Evolutionary conservation across 2,113 vertebrate species (phyloP), one percentile per base, ranked within the genome.

Genomic region (Trematocara variabile): DNA sequence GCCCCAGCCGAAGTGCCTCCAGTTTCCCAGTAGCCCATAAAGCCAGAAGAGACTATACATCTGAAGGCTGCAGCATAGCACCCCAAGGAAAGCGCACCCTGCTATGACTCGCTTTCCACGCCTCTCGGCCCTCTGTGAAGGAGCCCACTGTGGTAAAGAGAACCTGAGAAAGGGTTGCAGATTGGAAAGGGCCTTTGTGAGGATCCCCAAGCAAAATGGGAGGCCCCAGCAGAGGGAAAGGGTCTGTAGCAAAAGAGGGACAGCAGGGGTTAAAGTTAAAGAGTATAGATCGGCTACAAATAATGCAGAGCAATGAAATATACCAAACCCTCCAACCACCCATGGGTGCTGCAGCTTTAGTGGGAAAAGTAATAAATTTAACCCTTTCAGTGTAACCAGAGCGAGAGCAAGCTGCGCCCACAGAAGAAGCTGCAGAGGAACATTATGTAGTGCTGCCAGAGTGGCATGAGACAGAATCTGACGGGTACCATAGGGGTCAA

Each of bases 31-130:
- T 10, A 96, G 84, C 0, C 95, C 97, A n/a, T 97, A 96, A 79
- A 98, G 93, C 98, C 98, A 99, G 75, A 98, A 94, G 0, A 96
- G 89, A 1, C 97, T 95, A 3, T 97, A 97, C 79, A 97, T 90
- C 86, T 98, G 98, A 70, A 98, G 90, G 54, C 96, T 95, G 9
- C 96, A 97, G 68, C 97, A 96, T 1, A 98, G 92, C 46, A 97
- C 81, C 11, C 97, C 97, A 2, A 96, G 80, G 7, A 93, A 90
- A 1, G 96, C 94, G 1, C 96, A 95, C 12, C 95, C 95, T 7
- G 83, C 84, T 28, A 87, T 92, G 9, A 95, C 12, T 8, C 80
- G 88, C 18, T 86, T 93, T 50, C 80, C 81, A 16, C 88, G 84
- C 3, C 39, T 90, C 34, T 92, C 78, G 3, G 88, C 82, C 44